Conservation (phyloP, 2,888 invertebrate species). For the Syrista parreyssii region DNA sequence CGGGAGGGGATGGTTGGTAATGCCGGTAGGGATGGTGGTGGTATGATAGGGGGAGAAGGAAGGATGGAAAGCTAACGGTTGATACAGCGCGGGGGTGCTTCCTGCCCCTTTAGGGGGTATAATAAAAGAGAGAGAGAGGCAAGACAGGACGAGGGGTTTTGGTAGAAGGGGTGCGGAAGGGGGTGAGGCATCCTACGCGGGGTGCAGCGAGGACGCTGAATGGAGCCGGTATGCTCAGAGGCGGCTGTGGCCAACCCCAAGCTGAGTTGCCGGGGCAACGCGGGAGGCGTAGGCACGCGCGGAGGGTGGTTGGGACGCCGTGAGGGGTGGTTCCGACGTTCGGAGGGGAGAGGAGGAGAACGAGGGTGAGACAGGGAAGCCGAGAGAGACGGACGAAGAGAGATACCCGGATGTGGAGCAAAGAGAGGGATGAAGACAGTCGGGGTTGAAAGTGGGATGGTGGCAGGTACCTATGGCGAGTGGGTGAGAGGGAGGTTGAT, state of each 20-base stretch:
- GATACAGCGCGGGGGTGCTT: slow-evolving; percentile 20
- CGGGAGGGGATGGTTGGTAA: slow-evolving; percentile 23
- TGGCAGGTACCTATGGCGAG: slow-evolving; percentile 3
- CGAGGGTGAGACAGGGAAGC: slow-evolving; percentile 33
- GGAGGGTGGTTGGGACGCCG: slow-evolving; percentile 11
- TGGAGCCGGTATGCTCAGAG: slow-evolving; percentile 55
- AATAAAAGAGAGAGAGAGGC: slow-evolving; percentile 2
- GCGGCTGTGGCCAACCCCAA: slow-evolving; percentile 63
- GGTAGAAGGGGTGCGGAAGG: not conserved
- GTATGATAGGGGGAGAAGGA: too few relatives aligned
- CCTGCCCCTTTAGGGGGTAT: slow-evolving; percentile 1
- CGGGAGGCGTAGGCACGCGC: slow-evolving; percentile 56
- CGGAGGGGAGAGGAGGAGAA: slow-evolving; percentile 34
- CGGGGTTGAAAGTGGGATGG: slow-evolving; percentile 15
- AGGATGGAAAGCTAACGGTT: too few relatives aligned
- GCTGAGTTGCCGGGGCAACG: slow-evolving; percentile 63
- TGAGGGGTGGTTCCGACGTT: slow-evolving; percentile 37
- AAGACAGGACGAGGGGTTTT: slow-evolving; percentile 1
- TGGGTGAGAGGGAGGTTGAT: not conserved
- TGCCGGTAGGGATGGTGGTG: slow-evolving; percentile 25
- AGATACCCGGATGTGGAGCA: slow-evolving; percentile 29
- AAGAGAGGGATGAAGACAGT: slow-evolving; percentile 14
- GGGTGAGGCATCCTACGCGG: slow-evolving; percentile 11
- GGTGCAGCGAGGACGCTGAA: slow-evolving; percentile 56
- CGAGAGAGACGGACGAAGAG: slow-evolving; percentile 33